These are phyloP conservation scores for Parazoanthus atlanticus DNA, from an alignment of 92 coral and sea anemone species.

Conservation along the genomic window DNA sequence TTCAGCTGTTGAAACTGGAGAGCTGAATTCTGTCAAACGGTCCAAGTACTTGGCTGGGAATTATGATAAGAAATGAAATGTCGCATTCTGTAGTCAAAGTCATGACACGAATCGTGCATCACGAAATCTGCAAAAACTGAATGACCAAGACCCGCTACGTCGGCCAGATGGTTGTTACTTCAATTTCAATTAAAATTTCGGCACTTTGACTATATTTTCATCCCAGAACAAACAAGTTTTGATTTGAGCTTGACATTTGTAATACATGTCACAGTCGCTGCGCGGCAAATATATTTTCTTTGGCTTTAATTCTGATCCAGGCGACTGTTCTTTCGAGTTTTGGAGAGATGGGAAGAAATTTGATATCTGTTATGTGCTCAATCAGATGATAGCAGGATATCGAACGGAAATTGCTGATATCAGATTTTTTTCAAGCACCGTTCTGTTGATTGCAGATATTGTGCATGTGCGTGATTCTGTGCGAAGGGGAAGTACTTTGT, in stretches of 20 bases:
- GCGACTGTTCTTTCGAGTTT: not conserved
- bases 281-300: conserved; percentile 6
- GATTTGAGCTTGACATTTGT: conserved; percentile 31
- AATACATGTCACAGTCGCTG: not conserved
- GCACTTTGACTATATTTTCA: conserved; percentile 9
- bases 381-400: conserved; percentile 30
- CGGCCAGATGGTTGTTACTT: conserved; percentile 8
- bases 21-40: conserved; percentile 1
- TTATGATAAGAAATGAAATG: conserved; percentile 10
- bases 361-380: conserved; percentile 5
- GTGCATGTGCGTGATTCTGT: conserved; percentile 28
- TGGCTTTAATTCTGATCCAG: not conserved
- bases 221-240: conserved; percentile 16
- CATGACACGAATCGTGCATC: not conserved
- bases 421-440: conserved; percentile 5
- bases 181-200: conserved; percentile 25
- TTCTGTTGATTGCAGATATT: conserved; percentile 15
- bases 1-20: conserved; percentile 31
- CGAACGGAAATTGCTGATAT: conserved; percentile 38
- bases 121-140: not conserved
- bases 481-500: conserved; percentile 3
- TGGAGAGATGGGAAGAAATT: conserved; percentile 9
- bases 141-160: not conserved
- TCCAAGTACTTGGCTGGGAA: conserved; percentile 20
- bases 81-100: not conserved